These are phyloP conservation scores for Barbus barbus DNA, from an alignment of 2,113 vertebrate species.

Conservation along the genomic window DNA sequence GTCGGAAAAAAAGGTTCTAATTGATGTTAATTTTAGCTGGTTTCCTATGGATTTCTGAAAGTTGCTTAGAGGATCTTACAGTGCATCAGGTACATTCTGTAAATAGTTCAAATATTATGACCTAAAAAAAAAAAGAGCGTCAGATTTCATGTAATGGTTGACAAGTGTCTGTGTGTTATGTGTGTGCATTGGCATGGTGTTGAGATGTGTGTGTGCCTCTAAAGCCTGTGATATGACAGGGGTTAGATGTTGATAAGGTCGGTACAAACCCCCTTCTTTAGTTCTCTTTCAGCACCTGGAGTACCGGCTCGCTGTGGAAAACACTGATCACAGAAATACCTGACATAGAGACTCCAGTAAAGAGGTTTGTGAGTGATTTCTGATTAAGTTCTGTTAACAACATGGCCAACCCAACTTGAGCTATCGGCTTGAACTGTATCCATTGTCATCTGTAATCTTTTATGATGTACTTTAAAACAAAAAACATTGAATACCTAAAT, in stretches of 20 bases:
- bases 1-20: no score
- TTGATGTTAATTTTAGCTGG: no score
- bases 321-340: constrained; percentile 37
- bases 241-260: constrained; percentile 81
- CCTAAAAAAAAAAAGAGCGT: not conserved
- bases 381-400: constrained; percentile 83
- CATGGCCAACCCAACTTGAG: constrained; percentile 51
- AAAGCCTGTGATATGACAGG: constrained; percentile 72
- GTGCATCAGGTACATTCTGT: not conserved
- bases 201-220: constrained; percentile 52
- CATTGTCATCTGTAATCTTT: not conserved
- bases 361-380: constrained; percentile 32
- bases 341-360: constrained; percentile 24
- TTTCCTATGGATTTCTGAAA: not conserved
- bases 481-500: not conserved
- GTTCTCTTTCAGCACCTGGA: constrained; percentile 51
- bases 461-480: not conserved
- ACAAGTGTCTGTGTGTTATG: constrained; percentile 19
- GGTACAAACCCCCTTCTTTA: constrained; percentile 76
- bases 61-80: not conserved
- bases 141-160: not conserved
- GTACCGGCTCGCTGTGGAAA: constrained; percentile 26
- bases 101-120: constrained; percentile 15
- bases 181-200: constrained; percentile 56
- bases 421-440: constrained; percentile 50